A percentile compares a stretch with the other conserved stretches of the same genome.
phyloP scores from a whole-genome alignment of 2,888 invertebrate genomes.

The Volucella inanis region DNA sequence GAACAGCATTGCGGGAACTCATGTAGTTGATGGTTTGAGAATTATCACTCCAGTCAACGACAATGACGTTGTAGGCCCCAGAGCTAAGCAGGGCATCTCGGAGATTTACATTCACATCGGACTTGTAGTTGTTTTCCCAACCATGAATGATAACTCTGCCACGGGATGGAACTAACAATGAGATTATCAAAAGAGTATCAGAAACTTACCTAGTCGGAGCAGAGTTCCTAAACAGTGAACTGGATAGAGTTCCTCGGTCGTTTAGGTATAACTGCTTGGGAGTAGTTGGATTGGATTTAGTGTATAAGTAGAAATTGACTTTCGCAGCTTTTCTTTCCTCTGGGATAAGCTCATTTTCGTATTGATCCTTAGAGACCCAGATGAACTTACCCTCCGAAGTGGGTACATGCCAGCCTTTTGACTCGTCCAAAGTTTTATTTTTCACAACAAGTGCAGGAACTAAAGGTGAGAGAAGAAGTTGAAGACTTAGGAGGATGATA shows the following conservation, averaged over 20 bases:
- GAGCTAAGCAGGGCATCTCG: slow-evolving; percentile 84
- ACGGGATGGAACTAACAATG: not conserved
- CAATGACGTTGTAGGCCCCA: slow-evolving; percentile 81
- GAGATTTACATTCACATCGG: slow-evolving; percentile 78
- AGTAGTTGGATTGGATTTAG: slow-evolving; percentile 34
- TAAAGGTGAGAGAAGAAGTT: no score
- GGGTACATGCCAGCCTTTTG: slow-evolving; percentile 41
- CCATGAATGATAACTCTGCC: slow-evolving; percentile 83
- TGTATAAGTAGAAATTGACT: slow-evolving; percentile 57
- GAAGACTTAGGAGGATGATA: no score
- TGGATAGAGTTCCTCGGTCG: slow-evolving; percentile 20
- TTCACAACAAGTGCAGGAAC: no score
- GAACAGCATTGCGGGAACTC: slow-evolving; percentile 82
- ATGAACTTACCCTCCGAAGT: slow-evolving; percentile 16
- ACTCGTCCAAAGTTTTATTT: not conserved
- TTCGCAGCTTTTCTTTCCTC: not conserved
- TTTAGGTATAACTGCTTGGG: slow-evolving; percentile 31
- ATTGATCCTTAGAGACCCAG: slow-evolving; percentile 35
- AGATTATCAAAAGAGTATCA: no score
- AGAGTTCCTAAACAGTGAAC: slow-evolving; percentile 57
- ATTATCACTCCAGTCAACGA: slow-evolving; percentile 84
- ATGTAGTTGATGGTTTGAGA: slow-evolving; percentile 84
- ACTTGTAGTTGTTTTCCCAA: slow-evolving; percentile 85
- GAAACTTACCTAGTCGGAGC: no score
- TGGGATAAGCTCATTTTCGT: not conserved